Percentiles rank a stretch among this genome's conserved stretches.
Evolutionary conservation across 2,113 vertebrate genomes (phyloP).

Genomic region (Pelecanus crispus): DNA sequence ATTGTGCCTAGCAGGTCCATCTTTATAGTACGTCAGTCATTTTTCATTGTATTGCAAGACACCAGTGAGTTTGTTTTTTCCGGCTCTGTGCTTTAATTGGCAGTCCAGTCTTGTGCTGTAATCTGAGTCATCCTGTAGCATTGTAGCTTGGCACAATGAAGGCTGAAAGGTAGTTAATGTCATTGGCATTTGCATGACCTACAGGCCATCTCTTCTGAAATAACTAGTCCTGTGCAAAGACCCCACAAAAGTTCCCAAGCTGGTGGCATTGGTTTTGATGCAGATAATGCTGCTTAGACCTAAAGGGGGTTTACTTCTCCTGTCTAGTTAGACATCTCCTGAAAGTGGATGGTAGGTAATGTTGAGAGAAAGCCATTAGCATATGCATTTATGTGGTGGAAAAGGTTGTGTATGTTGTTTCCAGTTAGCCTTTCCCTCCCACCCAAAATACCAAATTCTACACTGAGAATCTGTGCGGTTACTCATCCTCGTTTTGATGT

Average conservation of each 20-base stretch:
- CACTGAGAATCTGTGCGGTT: background rate
- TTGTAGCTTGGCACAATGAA: background rate
- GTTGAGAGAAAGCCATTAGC: background rate
- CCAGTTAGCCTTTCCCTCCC: background rate
- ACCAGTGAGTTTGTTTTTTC: background rate
- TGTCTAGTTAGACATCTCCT: background rate
- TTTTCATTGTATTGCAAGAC: background rate
- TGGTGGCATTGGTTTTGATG: background rate
- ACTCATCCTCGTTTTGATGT: background rate
- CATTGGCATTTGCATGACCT: background rate
- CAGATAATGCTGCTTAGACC: background rate
- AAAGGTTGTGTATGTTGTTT: background rate
- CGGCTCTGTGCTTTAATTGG: background rate
- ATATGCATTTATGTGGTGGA: background rate
- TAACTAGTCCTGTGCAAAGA: background rate
- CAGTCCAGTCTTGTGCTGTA: background rate
- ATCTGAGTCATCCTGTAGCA: background rate
- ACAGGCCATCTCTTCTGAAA: background rate
- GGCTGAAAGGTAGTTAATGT: background rate
- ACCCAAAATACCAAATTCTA: background rate
- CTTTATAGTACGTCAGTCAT: background rate
- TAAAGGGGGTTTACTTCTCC: background rate
- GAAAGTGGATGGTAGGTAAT: background rate
- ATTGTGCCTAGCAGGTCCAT: background rate
- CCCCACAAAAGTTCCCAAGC: background rate